phyloP scores from a whole-genome alignment of 2,888 invertebrate species.

The Thera obeliscata region DNA sequence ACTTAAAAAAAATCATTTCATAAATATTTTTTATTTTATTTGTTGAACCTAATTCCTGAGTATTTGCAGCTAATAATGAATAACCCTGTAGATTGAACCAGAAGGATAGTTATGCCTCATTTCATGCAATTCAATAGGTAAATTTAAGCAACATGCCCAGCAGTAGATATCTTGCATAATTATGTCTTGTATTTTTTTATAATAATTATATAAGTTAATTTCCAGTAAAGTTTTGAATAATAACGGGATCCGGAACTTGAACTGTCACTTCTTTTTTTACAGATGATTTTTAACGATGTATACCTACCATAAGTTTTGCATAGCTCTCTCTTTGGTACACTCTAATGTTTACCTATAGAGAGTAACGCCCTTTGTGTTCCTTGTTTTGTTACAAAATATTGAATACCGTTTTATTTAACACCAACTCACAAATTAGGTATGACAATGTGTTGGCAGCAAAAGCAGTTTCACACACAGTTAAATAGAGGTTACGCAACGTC shows the following conservation, averaged over 20 bases:
- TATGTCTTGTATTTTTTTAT: no score
- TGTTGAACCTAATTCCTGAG: no score
- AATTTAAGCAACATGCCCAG: no score
- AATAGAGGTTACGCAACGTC: constrained; percentile 62
- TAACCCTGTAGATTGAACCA: not conserved
- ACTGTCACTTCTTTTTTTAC: not conserved
- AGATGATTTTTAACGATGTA: not conserved
- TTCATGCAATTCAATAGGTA: not conserved
- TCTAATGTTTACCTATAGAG: constrained; percentile 72
- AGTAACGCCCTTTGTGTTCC: constrained; percentile 83
- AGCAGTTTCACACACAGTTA: constrained; percentile 59
- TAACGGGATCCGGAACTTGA: no score
- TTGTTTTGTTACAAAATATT: constrained; percentile 84
- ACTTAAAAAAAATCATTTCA: no score
- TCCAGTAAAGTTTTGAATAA: no score
- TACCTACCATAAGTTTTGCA: not conserved
- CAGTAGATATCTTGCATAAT: no score
- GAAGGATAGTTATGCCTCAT: not conserved
- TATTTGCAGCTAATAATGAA: no score
- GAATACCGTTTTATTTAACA: constrained; percentile 84
- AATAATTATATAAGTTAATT: no score
- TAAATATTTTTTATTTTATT: no score
- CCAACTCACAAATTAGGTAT: constrained; percentile 78
- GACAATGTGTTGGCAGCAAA: constrained; percentile 64
- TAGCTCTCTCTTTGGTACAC: constrained; percentile 36